These are phyloP conservation scores for Charaxes varanes DNA, from an alignment of 1,140 invertebrate species.

Conservation along the genomic window DNA sequence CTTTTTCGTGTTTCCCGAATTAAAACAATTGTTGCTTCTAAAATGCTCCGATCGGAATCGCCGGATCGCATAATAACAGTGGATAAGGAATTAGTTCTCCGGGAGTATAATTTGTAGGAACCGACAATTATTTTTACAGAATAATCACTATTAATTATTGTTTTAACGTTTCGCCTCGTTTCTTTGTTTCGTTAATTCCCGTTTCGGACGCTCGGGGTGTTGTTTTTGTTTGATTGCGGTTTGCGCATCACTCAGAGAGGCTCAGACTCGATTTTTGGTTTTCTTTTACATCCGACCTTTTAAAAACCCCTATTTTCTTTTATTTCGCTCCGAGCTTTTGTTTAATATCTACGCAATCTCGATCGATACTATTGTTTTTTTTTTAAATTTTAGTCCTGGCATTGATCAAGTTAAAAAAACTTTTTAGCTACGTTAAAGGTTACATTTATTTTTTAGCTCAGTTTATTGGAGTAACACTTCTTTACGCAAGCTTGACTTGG, in stretches of 20 bases:
- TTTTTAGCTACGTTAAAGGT: too few species aligned
- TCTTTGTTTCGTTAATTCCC: slow-evolving; percentile 31
- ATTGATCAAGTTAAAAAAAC: too few species aligned
- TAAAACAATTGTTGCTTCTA: slow-evolving; percentile 52
- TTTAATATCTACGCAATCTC: background rate
- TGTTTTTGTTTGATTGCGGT: slow-evolving; percentile 24
- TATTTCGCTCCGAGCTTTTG: background rate
- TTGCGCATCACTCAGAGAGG: slow-evolving; percentile 3
- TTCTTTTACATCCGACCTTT: background rate
- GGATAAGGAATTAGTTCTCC: slow-evolving; percentile 44
- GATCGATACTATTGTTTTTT: too few species aligned
- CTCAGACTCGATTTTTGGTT: slow-evolving; percentile 1
- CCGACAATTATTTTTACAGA: slow-evolving; percentile 58
- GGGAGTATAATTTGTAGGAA: slow-evolving; percentile 43
- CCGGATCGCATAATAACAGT: slow-evolving; percentile 51
- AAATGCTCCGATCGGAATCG: slow-evolving; percentile 53
- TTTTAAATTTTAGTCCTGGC: too few species aligned
- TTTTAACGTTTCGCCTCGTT: slow-evolving; percentile 37
- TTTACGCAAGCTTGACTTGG: too few species aligned
- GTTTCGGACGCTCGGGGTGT: slow-evolving; percentile 23
- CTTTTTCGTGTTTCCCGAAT: slow-evolving; percentile 49
- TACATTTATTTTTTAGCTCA: too few species aligned
- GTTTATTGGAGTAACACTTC: too few species aligned
- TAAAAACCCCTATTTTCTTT: background rate
- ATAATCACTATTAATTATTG: slow-evolving; percentile 60